These are phyloP conservation scores for Halcyon leucocephala DNA, from an alignment of 2,797 vertebrate genomes.

Conservation along the genomic window DNA sequence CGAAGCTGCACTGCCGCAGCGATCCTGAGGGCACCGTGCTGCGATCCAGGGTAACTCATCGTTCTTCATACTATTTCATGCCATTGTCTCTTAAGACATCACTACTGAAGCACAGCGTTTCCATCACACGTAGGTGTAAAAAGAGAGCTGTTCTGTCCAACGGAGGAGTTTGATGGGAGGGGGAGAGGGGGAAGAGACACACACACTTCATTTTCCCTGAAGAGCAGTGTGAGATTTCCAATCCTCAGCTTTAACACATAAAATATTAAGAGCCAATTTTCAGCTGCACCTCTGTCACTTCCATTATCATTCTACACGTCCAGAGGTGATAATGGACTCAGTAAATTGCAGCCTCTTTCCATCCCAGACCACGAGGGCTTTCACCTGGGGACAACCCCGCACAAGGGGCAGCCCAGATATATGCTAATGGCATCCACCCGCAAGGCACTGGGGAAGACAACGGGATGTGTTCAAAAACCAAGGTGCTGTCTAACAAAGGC, in stretches of 20 bases:
- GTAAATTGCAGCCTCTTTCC: slow-evolving; percentile 82
- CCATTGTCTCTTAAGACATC: not conserved
- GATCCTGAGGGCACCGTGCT: not conserved
- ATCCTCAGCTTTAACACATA: slow-evolving; percentile 84
- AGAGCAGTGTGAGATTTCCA: slow-evolving; percentile 84
- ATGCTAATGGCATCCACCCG: slow-evolving; percentile 71
- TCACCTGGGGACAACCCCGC: slow-evolving; percentile 75
- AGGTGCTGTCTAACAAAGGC: slow-evolving; percentile 12
- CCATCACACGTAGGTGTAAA: slow-evolving; percentile 23
- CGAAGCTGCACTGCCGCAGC: not conserved
- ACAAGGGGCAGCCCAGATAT: slow-evolving; percentile 75
- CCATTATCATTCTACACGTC: slow-evolving; percentile 87
- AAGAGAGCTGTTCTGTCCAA: slow-evolving; percentile 29
- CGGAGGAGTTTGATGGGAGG: slow-evolving; percentile 26
- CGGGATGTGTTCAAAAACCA: not conserved
- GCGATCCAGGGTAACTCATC: not conserved
- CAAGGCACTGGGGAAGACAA: slow-evolving; percentile 29
- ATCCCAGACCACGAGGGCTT: slow-evolving; percentile 74
- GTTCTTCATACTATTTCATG: not conserved
- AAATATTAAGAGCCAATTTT: slow-evolving; percentile 97
- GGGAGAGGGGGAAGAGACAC: not conserved
- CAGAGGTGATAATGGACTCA: slow-evolving; percentile 89
- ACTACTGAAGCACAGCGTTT: slow-evolving; percentile 9
- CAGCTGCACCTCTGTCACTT: slow-evolving; percentile 89
- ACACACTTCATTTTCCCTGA: slow-evolving; percentile 79